phyloP scores from a whole-genome alignment of 2,113 vertebrate species.

The Sebastes schlegelii region DNA sequence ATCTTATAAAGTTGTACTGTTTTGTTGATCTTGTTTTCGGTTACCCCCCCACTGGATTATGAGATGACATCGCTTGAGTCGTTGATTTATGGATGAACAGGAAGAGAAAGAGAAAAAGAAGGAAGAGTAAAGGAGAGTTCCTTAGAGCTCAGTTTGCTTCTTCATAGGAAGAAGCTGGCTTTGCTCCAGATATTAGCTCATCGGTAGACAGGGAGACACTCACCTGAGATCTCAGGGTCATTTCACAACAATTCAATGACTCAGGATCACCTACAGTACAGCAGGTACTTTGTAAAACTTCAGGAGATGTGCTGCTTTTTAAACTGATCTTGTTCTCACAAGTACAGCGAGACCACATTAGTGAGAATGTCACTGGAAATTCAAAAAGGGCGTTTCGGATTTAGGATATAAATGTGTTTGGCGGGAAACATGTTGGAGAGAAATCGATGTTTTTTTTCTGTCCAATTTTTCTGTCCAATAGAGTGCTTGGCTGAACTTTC shows the following conservation, averaged over 20 bases:
- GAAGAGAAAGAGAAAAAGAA: no score
- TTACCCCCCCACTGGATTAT: no score
- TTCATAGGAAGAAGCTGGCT: not conserved
- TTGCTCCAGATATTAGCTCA: not conserved
- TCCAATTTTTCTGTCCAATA: no score
- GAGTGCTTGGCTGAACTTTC: no score
- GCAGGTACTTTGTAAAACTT: not conserved
- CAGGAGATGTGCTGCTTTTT: not conserved
- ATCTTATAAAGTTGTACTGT: not conserved
- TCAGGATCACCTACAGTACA: constrained; percentile 12
- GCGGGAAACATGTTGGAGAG: not conserved
- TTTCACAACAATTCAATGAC: constrained; percentile 18
- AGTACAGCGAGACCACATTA: not conserved
- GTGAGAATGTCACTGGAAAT: not conserved
- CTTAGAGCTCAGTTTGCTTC: not conserved
- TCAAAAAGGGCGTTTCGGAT: not conserved
- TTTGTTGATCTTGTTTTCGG: not conserved
- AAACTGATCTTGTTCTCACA: not conserved
- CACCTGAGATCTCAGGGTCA: not conserved
- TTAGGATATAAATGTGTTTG: not conserved
- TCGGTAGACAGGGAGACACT: not conserved
- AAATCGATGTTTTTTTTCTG: not conserved
- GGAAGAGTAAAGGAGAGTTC: not conserved
- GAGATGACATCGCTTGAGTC: no score
- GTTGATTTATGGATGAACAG: not conserved